Base-by-base conservation (phyloP, 2,113 vertebrate species). In the Atherinomorus stipes region DNA sequence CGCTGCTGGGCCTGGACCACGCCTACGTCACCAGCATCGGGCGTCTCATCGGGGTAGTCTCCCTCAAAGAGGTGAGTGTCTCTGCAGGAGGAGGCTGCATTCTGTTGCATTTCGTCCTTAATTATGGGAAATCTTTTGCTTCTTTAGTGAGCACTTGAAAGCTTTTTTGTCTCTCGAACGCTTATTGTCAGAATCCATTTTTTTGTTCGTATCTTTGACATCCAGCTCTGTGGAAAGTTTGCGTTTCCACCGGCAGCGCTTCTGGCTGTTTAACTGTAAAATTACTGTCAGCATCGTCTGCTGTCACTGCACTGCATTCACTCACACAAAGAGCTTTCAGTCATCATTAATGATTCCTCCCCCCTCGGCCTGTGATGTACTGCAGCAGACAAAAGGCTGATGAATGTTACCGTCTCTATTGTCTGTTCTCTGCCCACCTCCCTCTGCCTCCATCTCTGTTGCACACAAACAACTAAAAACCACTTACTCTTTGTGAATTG, bases 11-110 rank as follows among this genome's bases (percentile, higher is more conserved):
- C 42, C 92, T 99, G 65, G 96, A 99, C 91, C 98, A 98, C 0
- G 98, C 97, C 0, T 99, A 97, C 0, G 98, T 99, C 90, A 99
- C 98, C 90, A 98, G 97, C 85, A 98, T 98, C 0, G 97, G 98
- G 7, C 94, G 97, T 13, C 95, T 99, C 76, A 97, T 99, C 34
- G 97, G 98, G 49, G 96, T 98, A 51, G 98, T 99, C 60, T 96
- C 98, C 5, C 94, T 98, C 38, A 97, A 97, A 92, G 98, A 99
- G 95, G 98, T 99, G 76, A 93, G 92, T 13, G 0, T 31, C 34
- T 56, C 10, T 19, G 12, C 0, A 4, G 40, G 40, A 16, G 40
- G 40, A 42, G 40, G 13, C 40, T 42, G 13, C 18, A 47, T 8
- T 19, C 4, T 12, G 13, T 18, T 13, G 1, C 25, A 3, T n/a